phyloP scores from a whole-genome alignment of 2,888 invertebrate species.

The Lasioglossum malachurum region DNA sequence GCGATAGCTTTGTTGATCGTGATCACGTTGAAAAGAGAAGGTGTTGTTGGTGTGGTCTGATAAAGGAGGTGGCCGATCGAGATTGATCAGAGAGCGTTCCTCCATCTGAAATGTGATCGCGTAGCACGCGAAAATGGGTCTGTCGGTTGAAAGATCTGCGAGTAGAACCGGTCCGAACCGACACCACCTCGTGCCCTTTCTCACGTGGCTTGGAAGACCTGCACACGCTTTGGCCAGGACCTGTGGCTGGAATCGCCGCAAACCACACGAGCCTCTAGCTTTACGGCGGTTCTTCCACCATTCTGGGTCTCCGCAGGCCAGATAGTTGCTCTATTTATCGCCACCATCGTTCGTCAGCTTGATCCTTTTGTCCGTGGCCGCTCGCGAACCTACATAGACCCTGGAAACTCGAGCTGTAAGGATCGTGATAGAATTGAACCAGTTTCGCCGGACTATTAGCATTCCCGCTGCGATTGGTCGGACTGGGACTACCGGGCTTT shows the following conservation, averaged over 20 bases:
- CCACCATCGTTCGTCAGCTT: conserved; percentile 15
- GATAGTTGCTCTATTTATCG: conserved; percentile 51
- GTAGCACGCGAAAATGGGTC: conserved; percentile 39
- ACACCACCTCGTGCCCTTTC: conserved; percentile 62
- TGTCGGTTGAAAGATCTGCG: conserved; percentile 25
- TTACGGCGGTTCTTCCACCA: conserved; percentile 54
- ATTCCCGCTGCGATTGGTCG: conserved; percentile 31
- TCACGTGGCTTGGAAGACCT: conserved; percentile 60
- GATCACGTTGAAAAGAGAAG: neutral
- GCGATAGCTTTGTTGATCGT: neutral
- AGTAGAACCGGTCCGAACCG: conserved; percentile 66
- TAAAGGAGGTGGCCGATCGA: neutral
- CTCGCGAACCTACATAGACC: neutral
- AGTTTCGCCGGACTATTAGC: conserved; percentile 36
- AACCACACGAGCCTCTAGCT: conserved; percentile 66
- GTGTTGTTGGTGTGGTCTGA: neutral
- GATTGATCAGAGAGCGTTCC: conserved; percentile 22
- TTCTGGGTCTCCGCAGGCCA: conserved; percentile 23
- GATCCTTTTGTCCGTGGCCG: conserved; percentile 38
- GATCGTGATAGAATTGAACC: conserved; percentile 45
- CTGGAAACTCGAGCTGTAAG: conserved; percentile 20
- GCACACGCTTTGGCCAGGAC: conserved; percentile 9
- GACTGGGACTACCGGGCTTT: conserved; percentile 40
- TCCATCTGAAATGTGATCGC: conserved; percentile 40
- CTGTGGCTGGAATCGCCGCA: conserved; percentile 50